Percentiles rank a stretch among this genome's conserved stretches.
Evolutionary conservation across 2,113 vertebrate genomes (phyloP).

Genomic region (Bos javanicus): DNA sequence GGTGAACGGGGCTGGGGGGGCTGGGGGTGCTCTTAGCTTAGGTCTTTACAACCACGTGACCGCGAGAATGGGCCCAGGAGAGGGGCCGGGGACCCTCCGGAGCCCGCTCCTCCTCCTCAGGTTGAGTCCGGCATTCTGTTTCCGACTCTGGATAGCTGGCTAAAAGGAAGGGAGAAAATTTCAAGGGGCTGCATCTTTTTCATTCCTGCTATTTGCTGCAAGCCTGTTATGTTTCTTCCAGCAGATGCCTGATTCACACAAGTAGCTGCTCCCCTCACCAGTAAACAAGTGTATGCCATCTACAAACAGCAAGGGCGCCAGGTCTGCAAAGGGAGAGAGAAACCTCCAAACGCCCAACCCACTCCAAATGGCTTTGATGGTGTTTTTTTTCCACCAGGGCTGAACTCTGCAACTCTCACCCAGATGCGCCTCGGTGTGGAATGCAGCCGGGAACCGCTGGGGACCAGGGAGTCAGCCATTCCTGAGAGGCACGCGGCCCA

Average conservation of each 20-base stretch:
- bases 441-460: background rate
- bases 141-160: background rate
- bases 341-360: background rate
- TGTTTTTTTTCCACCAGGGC: background rate
- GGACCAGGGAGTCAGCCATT: too few species aligned
- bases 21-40: background rate
- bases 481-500: background rate
- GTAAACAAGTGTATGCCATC: background rate
- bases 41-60: background rate
- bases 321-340: background rate
- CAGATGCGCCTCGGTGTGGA: background rate
- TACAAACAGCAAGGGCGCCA: background rate
- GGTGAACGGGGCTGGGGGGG: background rate
- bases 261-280: background rate
- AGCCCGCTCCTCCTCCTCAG: background rate
- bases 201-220: background rate
- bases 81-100: background rate
- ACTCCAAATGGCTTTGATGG: background rate
- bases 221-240: background rate
- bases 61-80: background rate
- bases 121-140: background rate
- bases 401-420: background rate
- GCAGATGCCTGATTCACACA: background rate
- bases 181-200: background rate
- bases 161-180: background rate